Evolutionary conservation across 2,113 vertebrate genomes (phyloP).

Genomic region (Tauraco erythrolophus): DNA sequence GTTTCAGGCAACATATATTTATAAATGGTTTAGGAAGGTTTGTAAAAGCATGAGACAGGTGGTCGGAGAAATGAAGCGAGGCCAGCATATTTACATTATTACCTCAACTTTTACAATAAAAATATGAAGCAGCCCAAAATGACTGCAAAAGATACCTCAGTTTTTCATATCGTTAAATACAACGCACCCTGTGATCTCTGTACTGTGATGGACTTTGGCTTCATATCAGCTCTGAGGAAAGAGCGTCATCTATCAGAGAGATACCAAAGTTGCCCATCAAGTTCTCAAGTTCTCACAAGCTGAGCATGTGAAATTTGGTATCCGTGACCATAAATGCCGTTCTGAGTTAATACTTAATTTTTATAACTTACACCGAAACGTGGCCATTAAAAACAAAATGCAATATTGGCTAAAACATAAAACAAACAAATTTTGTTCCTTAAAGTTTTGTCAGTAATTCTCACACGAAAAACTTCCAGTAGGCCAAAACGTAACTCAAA

Average conservation of each 20-base stretch:
- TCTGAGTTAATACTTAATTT: constrained; percentile 13
- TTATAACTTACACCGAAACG: background rate
- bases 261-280: background rate
- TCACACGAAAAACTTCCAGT: background rate
- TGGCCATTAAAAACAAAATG: background rate
- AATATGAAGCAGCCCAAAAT: background rate
- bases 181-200: background rate
- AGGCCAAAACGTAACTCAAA: background rate
- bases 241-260: background rate
- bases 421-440: background rate
- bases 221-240: background rate
- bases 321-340: background rate
- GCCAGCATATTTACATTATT: background rate
- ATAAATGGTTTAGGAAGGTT: background rate
- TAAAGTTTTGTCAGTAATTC: background rate
- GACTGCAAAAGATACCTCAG: background rate
- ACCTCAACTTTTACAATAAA: background rate
- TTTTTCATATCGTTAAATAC: background rate
- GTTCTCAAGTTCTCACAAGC: constrained; percentile 29
- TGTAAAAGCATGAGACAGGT: background rate
- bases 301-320: constrained; percentile 15
- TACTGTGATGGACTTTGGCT: background rate
- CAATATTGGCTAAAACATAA: background rate
- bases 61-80: background rate
- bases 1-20: background rate